Conservation (phyloP, 2,797 vertebrate genomes). For the Pipistrellus nathusii region DNA sequence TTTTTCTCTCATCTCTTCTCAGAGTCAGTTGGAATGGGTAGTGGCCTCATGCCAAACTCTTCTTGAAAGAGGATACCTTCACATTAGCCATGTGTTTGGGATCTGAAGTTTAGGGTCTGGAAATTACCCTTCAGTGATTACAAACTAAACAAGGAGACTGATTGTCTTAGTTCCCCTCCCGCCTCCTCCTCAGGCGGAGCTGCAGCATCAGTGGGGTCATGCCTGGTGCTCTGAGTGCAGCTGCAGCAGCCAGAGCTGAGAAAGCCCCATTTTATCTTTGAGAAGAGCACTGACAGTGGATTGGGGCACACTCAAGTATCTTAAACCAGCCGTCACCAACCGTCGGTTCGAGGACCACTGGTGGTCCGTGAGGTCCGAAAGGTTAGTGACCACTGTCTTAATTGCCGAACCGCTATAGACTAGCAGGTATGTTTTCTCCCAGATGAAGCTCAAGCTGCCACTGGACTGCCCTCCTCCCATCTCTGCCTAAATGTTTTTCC, state of each 20-base stretch:
- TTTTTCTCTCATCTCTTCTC: not conserved
- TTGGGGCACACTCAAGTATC: not conserved
- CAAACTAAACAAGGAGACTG: not conserved
- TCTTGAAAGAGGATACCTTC: conserved; percentile 12
- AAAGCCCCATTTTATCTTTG: not conserved
- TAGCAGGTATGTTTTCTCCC: not conserved
- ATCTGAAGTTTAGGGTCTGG: not conserved
- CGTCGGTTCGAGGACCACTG: no score
- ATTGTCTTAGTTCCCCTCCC: not conserved
- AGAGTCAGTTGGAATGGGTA: not conserved
- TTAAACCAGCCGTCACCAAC: not conserved
- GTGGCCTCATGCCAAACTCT: not conserved
- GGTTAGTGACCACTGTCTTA: not conserved
- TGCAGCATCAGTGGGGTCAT: fast-evolving
- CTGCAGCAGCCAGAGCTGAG: not conserved
- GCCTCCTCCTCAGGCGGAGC: not conserved
- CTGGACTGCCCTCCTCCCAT: not conserved
- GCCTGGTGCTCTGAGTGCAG: not conserved
- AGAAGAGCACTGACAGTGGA: not conserved
- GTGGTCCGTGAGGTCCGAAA: no score
- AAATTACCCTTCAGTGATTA: not conserved
- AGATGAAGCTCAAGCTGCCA: not conserved
- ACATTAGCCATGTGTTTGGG: not conserved
- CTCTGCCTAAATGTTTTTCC: not conserved
- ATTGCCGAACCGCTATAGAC: not conserved